Evolutionary conservation across 1,140 invertebrate species (phyloP).

Genomic region (Bombyx mandarina): DNA sequence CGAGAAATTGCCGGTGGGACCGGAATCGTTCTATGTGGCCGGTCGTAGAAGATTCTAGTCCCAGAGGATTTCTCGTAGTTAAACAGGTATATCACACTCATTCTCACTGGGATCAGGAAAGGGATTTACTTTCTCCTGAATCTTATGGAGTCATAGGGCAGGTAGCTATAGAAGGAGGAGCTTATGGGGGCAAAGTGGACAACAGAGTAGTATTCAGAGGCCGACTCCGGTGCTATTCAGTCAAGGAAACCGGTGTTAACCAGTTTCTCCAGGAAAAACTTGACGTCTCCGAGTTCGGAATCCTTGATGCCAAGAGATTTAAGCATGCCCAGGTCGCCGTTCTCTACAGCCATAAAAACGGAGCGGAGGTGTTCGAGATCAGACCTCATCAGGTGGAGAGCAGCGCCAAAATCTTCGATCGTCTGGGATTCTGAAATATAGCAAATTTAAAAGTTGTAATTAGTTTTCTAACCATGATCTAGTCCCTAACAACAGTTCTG

Average conservation of each 20-base stretch:
- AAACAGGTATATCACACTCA: conserved; percentile 23
- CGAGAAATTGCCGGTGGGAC: conserved; percentile 19
- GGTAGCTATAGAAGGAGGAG: conserved; percentile 75
- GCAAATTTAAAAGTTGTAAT: conserved; percentile 21
- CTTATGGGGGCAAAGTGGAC: conserved; percentile 72
- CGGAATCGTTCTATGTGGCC: conserved; percentile 49
- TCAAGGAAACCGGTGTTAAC: conserved; percentile 97
- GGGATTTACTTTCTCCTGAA: conserved; percentile 48
- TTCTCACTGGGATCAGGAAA: conserved; percentile 23
- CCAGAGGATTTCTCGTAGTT: conserved; percentile 11
- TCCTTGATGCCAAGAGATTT: conserved; percentile 96
- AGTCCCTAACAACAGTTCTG: too few species aligned
- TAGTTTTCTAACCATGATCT: neutral
- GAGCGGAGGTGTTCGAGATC: conserved; percentile 93
- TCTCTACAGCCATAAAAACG: conserved; percentile 97
- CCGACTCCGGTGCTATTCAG: conserved; percentile 81
- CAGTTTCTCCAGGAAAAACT: conserved; percentile 97
- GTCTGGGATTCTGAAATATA: conserved; percentile 90
- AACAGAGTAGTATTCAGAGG: conserved; percentile 75
- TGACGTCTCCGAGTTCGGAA: conserved; percentile 95
- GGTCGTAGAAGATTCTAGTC: conserved; percentile 34
- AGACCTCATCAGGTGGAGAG: conserved; percentile 86
- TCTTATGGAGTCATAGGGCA: conserved; percentile 63
- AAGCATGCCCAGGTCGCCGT: conserved; percentile 93
- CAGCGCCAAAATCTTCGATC: conserved; percentile 92